phyloP scores from a whole-genome alignment of 2,797 vertebrate species.

The Phoeniculus purpureus region DNA sequence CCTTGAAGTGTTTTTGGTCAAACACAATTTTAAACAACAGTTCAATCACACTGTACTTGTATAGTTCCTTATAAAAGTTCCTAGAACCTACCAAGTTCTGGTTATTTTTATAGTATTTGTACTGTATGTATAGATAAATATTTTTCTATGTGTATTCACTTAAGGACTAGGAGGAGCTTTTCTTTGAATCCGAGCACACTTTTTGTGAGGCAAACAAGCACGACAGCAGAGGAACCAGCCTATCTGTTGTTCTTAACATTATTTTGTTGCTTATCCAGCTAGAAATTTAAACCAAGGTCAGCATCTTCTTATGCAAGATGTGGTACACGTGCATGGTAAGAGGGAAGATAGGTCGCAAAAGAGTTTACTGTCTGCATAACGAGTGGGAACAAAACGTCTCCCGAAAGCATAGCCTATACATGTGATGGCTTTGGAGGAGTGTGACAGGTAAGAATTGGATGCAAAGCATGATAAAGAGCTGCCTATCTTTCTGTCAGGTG shows the following conservation, averaged over 20 bases:
- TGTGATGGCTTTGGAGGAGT: not conserved
- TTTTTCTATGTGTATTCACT: not conserved
- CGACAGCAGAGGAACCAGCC: not conserved
- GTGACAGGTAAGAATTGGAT: not conserved
- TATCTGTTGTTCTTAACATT: not conserved
- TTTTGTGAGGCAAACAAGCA: not conserved
- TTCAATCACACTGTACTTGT: not conserved
- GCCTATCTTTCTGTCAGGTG: not conserved
- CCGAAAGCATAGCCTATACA: not conserved
- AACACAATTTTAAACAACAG: not conserved
- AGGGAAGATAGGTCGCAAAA: not conserved
- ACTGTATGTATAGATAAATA: fast-evolving
- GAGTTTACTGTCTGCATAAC: not conserved
- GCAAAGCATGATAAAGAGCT: not conserved
- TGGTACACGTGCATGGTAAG: not conserved
- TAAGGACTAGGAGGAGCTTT: not conserved
- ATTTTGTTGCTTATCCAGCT: not conserved
- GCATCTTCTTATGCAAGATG: not conserved
- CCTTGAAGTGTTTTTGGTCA: not conserved
- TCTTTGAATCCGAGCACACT: not conserved
- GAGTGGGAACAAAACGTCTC: not conserved
- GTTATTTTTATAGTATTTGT: not conserved
- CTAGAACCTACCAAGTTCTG: fast-evolving
- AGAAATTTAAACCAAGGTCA: not conserved
- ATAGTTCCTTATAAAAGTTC: not conserved